phyloP scores from a whole-genome alignment of 2,113 vertebrate genomes.

The Bubalus kerabau region DNA sequence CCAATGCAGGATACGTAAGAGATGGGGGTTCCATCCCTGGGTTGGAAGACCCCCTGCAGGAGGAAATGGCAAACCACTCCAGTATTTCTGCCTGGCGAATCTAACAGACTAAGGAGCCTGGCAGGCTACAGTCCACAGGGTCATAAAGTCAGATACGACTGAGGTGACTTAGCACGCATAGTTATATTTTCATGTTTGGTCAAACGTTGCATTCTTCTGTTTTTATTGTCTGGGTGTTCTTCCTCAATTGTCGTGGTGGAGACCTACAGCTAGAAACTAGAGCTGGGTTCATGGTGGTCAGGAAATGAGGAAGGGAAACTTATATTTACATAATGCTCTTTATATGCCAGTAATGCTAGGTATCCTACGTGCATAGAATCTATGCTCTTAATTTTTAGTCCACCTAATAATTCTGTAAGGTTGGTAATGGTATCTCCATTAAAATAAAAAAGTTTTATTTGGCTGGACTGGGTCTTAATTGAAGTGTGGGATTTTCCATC shows the following conservation, averaged over 20 bases:
- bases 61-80: neutral
- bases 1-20: neutral
- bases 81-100: neutral
- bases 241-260: constrained; percentile 27
- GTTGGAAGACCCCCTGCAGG: neutral
- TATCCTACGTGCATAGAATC: neutral
- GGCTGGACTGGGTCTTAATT: neutral
- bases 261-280: constrained; percentile 39
- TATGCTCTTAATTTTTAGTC: neutral
- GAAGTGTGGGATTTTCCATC: neutral
- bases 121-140: neutral
- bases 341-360: neutral
- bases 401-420: neutral
- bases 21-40: neutral
- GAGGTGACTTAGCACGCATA: neutral
- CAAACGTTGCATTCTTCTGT: neutral
- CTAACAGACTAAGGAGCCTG: neutral
- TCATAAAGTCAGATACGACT: neutral
- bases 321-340: constrained; percentile 15
- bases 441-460: neutral
- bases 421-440: neutral
- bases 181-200: neutral
- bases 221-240: neutral
- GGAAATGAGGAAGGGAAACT: constrained; percentile 63
- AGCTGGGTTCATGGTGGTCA: constrained; percentile 26